These are phyloP conservation scores for Delichon dasypus DNA, from an alignment of 2,797 vertebrate species.

Conservation along the genomic window DNA sequence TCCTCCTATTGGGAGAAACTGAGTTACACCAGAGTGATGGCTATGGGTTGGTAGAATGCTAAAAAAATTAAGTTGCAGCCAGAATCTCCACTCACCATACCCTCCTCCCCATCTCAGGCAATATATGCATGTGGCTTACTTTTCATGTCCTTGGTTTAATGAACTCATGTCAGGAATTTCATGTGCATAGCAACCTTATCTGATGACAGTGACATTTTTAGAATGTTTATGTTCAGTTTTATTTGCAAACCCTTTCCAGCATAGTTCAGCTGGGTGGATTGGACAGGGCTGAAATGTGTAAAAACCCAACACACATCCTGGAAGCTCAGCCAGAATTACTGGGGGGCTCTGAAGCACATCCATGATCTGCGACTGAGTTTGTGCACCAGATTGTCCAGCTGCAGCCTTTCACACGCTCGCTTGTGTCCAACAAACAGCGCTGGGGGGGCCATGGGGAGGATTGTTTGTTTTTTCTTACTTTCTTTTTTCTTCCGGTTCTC, in stretches of 20 bases:
- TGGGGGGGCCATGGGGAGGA: accelerated
- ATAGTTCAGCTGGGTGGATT: background rate
- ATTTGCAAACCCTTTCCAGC: background rate
- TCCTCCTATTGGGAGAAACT: background rate
- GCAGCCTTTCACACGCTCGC: conserved; percentile 24
- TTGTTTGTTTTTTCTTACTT: background rate
- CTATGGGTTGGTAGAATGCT: background rate
- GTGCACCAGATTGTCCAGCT: background rate
- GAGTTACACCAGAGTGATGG: background rate
- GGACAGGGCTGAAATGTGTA: background rate
- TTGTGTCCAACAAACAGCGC: background rate
- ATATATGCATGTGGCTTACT: background rate
- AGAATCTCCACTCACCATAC: background rate
- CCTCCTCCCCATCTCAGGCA: background rate
- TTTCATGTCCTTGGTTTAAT: conserved; percentile 14
- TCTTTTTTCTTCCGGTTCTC: conserved; percentile 27
- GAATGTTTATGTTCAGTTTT: conserved; percentile 12
- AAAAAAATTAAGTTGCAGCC: background rate
- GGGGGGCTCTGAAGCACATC: background rate
- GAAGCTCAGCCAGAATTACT: background rate
- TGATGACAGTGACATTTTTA: conserved; percentile 42
- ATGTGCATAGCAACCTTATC: conserved; percentile 52
- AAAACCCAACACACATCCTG: background rate
- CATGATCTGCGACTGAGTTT: background rate
- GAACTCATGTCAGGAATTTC: conserved; percentile 37